Evolutionary conservation across 2,113 vertebrate genomes (phyloP).

Genomic region (Gavialis gangeticus): DNA sequence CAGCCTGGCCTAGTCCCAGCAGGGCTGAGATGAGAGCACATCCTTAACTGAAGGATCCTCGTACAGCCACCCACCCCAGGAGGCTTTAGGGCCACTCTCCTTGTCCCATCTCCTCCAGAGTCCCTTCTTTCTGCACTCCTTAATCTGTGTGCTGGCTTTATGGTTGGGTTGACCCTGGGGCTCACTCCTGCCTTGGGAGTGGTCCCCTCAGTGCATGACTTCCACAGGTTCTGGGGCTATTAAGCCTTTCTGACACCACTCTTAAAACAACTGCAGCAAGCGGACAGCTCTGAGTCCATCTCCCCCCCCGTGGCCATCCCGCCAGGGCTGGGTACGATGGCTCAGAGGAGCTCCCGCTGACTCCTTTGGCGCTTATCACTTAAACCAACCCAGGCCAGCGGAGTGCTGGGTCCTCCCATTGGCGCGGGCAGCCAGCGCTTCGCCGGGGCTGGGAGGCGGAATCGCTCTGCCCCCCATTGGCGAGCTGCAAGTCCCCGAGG

Average conservation of each 20-base stretch:
- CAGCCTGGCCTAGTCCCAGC: neutral
- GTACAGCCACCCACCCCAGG: too few species aligned
- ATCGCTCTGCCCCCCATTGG: neutral
- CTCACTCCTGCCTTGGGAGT: neutral
- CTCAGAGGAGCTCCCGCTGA: rapidly evolving
- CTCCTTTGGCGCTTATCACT: rapidly evolving
- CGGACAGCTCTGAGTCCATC: neutral
- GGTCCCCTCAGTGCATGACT: too few species aligned
- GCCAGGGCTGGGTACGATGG: rapidly evolving
- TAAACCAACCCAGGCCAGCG: neutral
- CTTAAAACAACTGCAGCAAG: neutral
- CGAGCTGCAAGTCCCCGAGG: neutral
- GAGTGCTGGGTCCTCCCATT: neutral
- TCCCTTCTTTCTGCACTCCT: too few species aligned
- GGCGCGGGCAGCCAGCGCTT: neutral
- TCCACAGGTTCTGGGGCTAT: too few species aligned
- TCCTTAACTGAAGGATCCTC: too few species aligned
- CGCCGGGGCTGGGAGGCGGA: neutral
- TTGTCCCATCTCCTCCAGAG: too few species aligned
- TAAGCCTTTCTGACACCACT: neutral
- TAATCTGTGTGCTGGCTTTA: too few species aligned
- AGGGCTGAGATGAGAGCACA: neutral
- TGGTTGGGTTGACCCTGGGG: neutral
- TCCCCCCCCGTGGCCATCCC: neutral
- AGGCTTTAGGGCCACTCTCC: too few species aligned